Evolutionary conservation across 2,113 vertebrate genomes (phyloP).

Genomic region (Trinectes maculatus): DNA sequence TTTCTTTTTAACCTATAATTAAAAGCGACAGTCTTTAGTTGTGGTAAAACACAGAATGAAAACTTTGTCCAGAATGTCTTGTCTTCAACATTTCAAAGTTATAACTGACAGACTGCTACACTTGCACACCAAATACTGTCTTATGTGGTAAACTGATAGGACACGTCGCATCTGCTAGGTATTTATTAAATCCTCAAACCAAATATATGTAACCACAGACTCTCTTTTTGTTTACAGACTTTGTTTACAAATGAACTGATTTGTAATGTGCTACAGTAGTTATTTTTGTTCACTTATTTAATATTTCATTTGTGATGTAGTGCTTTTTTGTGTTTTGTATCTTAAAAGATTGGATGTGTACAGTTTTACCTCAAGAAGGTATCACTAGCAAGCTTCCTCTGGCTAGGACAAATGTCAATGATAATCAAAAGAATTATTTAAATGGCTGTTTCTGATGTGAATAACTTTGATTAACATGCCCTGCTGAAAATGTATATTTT

Average conservation of each 20-base stretch:
- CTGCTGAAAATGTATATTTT: slow-evolving; percentile 81
- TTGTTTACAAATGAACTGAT: slow-evolving; percentile 68
- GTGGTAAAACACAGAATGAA: slow-evolving; percentile 10
- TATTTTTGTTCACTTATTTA: slow-evolving; percentile 68
- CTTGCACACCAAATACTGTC: slow-evolving; percentile 65
- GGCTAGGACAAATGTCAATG: slow-evolving; percentile 67
- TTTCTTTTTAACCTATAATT: neutral
- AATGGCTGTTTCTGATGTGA: slow-evolving; percentile 65
- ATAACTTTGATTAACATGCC: slow-evolving; percentile 73
- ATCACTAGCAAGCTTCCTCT: slow-evolving; percentile 68
- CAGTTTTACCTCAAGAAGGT: slow-evolving; percentile 68
- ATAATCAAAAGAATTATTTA: slow-evolving; percentile 70
- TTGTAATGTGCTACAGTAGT: slow-evolving; percentile 58
- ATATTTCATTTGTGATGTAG: slow-evolving; percentile 63
- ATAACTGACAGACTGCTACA: slow-evolving; percentile 55
- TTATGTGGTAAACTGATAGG: slow-evolving; percentile 37
- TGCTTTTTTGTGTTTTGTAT: slow-evolving; percentile 61
- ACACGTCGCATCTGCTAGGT: slow-evolving; percentile 32
- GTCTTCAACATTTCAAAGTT: slow-evolving; percentile 25
- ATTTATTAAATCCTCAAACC: slow-evolving; percentile 70
- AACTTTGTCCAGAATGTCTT: slow-evolving; percentile 29
- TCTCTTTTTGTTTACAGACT: slow-evolving; percentile 59
- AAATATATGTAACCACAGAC: slow-evolving; percentile 67
- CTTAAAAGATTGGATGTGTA: slow-evolving; percentile 46
- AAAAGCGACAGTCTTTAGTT: slow-evolving; percentile 28